Base-by-base conservation (phyloP, 2,113 vertebrate species). In the Trogon surrucura region DNA sequence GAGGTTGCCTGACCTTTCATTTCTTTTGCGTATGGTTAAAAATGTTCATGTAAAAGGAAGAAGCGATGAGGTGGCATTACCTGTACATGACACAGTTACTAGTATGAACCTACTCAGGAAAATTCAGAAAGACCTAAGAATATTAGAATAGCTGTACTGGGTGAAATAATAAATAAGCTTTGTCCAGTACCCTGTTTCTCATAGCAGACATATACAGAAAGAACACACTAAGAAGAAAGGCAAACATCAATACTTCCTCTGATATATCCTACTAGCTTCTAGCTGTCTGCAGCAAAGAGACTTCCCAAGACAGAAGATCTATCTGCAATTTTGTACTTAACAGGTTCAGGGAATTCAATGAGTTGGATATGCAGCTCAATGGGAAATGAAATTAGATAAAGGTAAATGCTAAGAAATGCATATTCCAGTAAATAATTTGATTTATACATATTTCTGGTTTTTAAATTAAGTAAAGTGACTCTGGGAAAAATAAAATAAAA, bases 371-470 rank as follows among this genome's bases (percentile, higher is more conserved):
- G 23, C 38, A 71, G 13, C 57, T 90, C 67, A 30, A 92, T 79
- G 82, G 57, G 51, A 93, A 85, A 80, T 56, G 61, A 90, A 96
- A 88, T 83, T 95, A 85, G 90, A 78, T 95, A 85, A 79, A 66
- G 53, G 87, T 54, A 88, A 94, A 95, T 94, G 38, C 12, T 78
- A 91, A 78, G 71, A 65, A 92, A 74, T 81, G 61, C 36, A 79
- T 79, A 93, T 81, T 78, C 53, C 65, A 88, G 80, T 94, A 96
- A 96, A 94, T 86, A 88, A 92, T 89, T 95, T 86, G 48, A 88
- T 88, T 79, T 86, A 64, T 67, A 64, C 34, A 75, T 20, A 86
- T 79, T 90, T 88, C 54, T 0, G 9, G 21, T 47, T 72, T 91
- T 67, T 83, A 90, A 90, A 91, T 81, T 78, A 88, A 38, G 56